phyloP scores from a whole-genome alignment of 2,797 vertebrate species.

The Pantherophis alleghaniensis region DNA sequence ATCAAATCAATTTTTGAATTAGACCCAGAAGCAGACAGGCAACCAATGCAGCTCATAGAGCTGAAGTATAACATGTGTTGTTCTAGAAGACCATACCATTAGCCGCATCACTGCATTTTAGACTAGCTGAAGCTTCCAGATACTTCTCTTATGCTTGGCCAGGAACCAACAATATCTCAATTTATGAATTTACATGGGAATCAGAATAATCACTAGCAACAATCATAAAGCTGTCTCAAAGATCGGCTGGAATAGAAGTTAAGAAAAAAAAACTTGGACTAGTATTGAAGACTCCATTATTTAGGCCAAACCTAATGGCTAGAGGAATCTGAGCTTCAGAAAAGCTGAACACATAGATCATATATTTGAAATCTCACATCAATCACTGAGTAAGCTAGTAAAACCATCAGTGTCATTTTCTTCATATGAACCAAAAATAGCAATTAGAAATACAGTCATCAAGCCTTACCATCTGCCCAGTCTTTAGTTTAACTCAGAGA shows the following conservation, averaged over 20 bases:
- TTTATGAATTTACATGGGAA: neutral
- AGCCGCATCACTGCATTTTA: neutral
- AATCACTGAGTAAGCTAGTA: neutral
- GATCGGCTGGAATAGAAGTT: fast-evolving
- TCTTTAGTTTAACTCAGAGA: constrained; percentile 25
- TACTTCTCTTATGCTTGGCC: neutral
- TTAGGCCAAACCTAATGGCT: neutral
- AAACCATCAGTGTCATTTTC: neutral
- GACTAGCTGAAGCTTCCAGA: neutral
- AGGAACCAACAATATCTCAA: neutral
- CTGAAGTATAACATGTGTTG: neutral
- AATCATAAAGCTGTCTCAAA: neutral
- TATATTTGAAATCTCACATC: neutral
- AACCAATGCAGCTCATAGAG: neutral
- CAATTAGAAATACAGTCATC: neutral
- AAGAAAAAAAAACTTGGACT: neutral
- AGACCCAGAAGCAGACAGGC: neutral
- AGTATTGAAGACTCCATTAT: neutral
- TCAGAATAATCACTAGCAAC: neutral
- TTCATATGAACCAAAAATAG: neutral
- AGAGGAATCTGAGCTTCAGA: neutral
- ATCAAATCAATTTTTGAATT: neutral
- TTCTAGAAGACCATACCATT: neutral
- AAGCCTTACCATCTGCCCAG: constrained; percentile 1
- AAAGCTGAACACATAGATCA: neutral